Percentiles rank a stretch among this genome's conserved stretches.
Conservation (phyloP, 2,797 vertebrate genomes). For the Falco concolor region DNA sequence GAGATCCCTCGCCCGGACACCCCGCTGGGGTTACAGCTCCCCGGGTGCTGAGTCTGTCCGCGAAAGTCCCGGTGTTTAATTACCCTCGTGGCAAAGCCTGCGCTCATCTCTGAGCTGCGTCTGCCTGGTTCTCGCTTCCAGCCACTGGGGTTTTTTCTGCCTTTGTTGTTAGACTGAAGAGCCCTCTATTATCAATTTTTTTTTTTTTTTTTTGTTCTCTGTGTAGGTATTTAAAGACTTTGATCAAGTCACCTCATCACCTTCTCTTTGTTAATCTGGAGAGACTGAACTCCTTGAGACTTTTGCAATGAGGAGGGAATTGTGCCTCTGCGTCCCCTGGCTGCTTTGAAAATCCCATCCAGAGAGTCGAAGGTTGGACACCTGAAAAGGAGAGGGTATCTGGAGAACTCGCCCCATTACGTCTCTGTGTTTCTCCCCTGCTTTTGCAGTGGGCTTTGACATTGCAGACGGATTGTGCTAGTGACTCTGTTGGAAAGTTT, state of each 20-base stretch:
- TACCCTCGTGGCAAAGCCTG: background rate
- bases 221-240: slow-evolving; percentile 46
- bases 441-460: slow-evolving; percentile 19
- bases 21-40: rapidly evolving
- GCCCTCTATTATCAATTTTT: slow-evolving; percentile 16
- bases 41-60: rapidly evolving
- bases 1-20: rapidly evolving
- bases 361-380: slow-evolving; percentile 19
- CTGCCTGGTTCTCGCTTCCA: background rate
- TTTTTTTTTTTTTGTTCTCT: slow-evolving; percentile 46
- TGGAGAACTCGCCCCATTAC: background rate
- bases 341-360: slow-evolving; percentile 50
- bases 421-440: background rate
- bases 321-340: background rate
- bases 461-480: background rate
- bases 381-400: slow-evolving; percentile 41
- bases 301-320: slow-evolving; percentile 24
- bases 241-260: slow-evolving; percentile 62
- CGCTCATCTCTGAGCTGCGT: background rate
- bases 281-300: slow-evolving; percentile 64
- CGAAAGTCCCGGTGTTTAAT: background rate
- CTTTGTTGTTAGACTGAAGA: slow-evolving; percentile 54
- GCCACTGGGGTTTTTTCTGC: background rate
- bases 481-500: background rate
- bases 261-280: slow-evolving; percentile 53